A percentile compares a stretch with the other conserved stretches of the same genome.
Evolutionary conservation across 1,140 invertebrate genomes (phyloP).

Genomic region (Drosophila sproati): DNA sequence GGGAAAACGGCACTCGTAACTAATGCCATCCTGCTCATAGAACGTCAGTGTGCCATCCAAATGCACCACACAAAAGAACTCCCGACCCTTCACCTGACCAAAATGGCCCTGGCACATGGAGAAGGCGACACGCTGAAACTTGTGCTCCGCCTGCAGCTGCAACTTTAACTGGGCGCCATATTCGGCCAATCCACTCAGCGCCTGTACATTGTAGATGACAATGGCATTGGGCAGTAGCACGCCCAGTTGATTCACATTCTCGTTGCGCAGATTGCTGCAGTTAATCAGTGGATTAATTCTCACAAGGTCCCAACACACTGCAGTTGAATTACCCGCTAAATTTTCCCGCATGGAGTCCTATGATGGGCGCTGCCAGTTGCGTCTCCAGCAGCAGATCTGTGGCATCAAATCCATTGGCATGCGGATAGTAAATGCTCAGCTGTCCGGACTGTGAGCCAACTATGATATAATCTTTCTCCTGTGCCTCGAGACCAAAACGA

Average conservation of each 20-base stretch:
- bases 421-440: slow-evolving; percentile 88
- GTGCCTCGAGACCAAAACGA: slow-evolving; percentile 86
- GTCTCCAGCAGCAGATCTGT: slow-evolving; percentile 90
- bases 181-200: slow-evolving; percentile 70
- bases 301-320: no score
- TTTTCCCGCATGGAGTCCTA: slow-evolving; percentile 89
- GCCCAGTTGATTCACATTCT: slow-evolving; percentile 74
- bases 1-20: slow-evolving; percentile 75
- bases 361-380: slow-evolving; percentile 88
- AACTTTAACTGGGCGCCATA: slow-evolving; percentile 82
- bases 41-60: slow-evolving; percentile 91
- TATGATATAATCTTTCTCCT: slow-evolving; percentile 87
- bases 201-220: slow-evolving; percentile 73
- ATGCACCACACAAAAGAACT: slow-evolving; percentile 92
- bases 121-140: slow-evolving; percentile 86
- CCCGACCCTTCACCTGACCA: slow-evolving; percentile 88
- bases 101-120: slow-evolving; percentile 90
- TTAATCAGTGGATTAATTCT: background rate
- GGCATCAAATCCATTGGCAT: slow-evolving; percentile 86
- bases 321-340: slow-evolving; percentile 87
- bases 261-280: slow-evolving; percentile 67
- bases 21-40: slow-evolving; percentile 88
- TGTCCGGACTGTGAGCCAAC: slow-evolving; percentile 90
- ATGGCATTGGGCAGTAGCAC: slow-evolving; percentile 74
- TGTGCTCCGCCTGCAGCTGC: slow-evolving; percentile 86